Evolutionary conservation across 2,888 invertebrate genomes (phyloP), one percentile per base, ranked within the genome.

Genomic region (Yponomeuta cagnagella): DNA sequence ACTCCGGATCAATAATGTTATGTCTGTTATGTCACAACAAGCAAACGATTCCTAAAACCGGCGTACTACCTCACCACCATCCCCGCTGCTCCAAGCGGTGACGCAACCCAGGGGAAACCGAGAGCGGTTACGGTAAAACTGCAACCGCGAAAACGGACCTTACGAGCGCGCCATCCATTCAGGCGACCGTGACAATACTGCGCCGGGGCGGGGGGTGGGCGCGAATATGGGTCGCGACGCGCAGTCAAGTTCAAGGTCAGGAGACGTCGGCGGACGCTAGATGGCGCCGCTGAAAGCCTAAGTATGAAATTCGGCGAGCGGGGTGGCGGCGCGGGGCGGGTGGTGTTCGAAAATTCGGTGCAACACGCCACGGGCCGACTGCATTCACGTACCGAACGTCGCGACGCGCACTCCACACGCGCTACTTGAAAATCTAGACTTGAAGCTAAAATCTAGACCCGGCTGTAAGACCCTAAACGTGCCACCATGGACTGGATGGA

Each of bases 171-270:
- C 48, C 15, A 81, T 83, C 83, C 88, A 88, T 89, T 89, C 86
- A 90, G 86, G 81, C 84, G 84, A 82, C 84, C 84, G 79, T 85
- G 86, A 85, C 86, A 84, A 80, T 81, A 87, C 82, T 80, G 77
- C 81, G 71, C 37, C 37, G 71, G 23, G 10, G 69, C 10, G 68
- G 66, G 83, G 78, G 76, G 76, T 76, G 78, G 81, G 74, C 80
- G 83, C 84, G 80, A 89, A 90, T 82, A 82, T 90, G 89, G 90
- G 90, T 91, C 90, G 84, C 86, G 86, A 82, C 84, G 85, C 80
- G 80, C 79, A 84, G 88, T 90, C 91, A 92, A 91, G 91, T 91
- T 92, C 91, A 91, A 90, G 90, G 91, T 88, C 86, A 88, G 90
- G 80, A 80, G 83, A 82, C 81, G 79, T 79, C 81, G 79, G 75